phyloP scores from a whole-genome alignment of 2,888 invertebrate genomes.

The Nemapogon koenigi region DNA sequence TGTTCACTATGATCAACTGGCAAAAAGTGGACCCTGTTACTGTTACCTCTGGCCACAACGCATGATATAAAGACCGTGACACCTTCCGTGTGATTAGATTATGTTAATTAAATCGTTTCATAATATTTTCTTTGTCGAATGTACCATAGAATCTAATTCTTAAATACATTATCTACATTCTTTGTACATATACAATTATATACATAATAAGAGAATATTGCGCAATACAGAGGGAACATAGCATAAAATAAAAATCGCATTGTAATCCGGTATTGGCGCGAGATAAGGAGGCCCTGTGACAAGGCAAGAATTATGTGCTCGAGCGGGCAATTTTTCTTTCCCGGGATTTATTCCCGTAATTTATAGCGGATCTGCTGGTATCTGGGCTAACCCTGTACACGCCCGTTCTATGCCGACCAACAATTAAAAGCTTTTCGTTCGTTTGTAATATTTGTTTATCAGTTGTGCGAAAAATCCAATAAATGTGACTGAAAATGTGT shows the following conservation, averaged over 20 bases:
- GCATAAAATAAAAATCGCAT: conserved; percentile 62
- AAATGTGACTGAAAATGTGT: too few species aligned
- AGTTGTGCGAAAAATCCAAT: too few species aligned
- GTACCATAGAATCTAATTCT: not conserved
- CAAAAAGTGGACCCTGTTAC: too few species aligned
- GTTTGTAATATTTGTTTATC: too few species aligned
- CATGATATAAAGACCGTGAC: too few species aligned
- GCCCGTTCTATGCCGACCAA: conserved; percentile 31
- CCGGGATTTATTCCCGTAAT: conserved; percentile 64
- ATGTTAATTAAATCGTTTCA: too few species aligned
- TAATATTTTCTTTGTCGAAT: too few species aligned
- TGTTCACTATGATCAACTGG: too few species aligned
- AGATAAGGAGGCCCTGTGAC: conserved; percentile 65
- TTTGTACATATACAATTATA: not conserved
- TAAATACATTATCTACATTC: not conserved
- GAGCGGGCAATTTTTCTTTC: conserved; percentile 65
- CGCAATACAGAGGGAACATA: conserved; percentile 24
- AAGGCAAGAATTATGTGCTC: conserved; percentile 67
- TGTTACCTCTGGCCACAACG: too few species aligned
- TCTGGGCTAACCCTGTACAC: conserved; percentile 50
- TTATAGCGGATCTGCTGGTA: conserved; percentile 63
- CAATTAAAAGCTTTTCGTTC: conserved; percentile 54
- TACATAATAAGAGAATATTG: conserved; percentile 1
- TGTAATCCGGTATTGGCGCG: conserved; percentile 65
- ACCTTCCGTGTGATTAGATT: too few species aligned